A percentile compares a stretch with the other conserved stretches of the same genome.
Conservation (phyloP, 2,113 vertebrate genomes). For the Thalassarche chlororhynchos region DNA sequence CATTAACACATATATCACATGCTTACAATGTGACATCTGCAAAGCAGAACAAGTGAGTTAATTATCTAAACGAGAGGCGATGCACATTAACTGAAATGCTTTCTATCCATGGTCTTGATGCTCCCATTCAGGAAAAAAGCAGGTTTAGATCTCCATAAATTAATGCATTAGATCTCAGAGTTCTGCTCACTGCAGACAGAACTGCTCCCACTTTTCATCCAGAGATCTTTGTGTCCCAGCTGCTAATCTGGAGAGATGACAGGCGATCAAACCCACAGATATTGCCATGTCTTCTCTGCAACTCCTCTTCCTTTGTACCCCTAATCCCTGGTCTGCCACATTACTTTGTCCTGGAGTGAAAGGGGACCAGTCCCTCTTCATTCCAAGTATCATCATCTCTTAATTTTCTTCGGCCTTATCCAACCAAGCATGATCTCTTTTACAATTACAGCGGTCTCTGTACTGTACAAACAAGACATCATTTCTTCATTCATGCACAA, state of each 20-base stretch:
- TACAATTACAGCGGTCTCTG: background rate
- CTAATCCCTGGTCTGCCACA: background rate
- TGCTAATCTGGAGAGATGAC: background rate
- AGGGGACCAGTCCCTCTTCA: background rate
- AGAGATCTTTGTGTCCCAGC: background rate
- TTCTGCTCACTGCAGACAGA: background rate
- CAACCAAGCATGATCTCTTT: background rate
- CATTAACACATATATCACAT: background rate
- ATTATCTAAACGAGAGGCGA: background rate
- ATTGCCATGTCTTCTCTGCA: background rate
- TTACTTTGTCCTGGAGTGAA: background rate
- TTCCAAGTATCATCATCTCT: background rate
- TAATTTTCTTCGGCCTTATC: background rate
- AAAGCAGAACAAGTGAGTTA: background rate
- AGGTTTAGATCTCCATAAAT: background rate
- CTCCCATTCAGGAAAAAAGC: background rate
- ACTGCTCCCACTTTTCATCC: background rate
- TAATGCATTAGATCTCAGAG: background rate
- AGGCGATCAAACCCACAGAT: background rate
- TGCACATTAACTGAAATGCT: background rate
- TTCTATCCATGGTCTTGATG: background rate
- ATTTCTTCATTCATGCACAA: background rate
- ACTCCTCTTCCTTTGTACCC: background rate
- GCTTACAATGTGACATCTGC: background rate
- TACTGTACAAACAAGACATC: background rate